A percentile compares a stretch with the other conserved stretches of the same genome.
Evolutionary conservation across 1,140 invertebrate genomes (phyloP).

Genomic region (Pogonus chalceus): DNA sequence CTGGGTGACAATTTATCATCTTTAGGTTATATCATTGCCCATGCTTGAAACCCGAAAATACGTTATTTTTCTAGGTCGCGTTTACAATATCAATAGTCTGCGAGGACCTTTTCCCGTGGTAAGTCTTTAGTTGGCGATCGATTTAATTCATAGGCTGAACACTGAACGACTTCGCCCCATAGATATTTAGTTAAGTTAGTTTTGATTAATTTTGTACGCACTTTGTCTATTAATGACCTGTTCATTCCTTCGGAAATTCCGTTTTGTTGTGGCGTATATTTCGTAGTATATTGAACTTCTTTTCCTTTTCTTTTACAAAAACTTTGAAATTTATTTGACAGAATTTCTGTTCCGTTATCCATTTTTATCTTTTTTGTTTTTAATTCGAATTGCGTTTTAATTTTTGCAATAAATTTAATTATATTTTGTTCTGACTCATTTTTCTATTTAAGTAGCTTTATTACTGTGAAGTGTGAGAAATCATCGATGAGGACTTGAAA

Average conservation of each 20-base stretch:
- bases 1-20: too few species aligned
- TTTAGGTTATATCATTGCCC: too few species aligned
- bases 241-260: constrained; percentile 4
- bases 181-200: background rate
- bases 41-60: too few species aligned
- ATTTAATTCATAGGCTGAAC: constrained; percentile 7
- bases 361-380: background rate
- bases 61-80: too few species aligned
- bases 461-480: constrained; percentile 4
- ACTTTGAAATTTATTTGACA: background rate
- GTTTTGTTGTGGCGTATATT: constrained; percentile 5
- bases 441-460: constrained; percentile 4
- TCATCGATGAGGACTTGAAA: constrained; percentile 10
- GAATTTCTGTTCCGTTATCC: constrained; percentile 5
- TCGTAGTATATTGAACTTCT: background rate
- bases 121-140: background rate
- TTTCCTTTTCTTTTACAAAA: background rate
- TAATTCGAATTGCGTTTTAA: background rate
- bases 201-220: background rate
- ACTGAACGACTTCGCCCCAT: background rate
- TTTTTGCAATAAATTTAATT: constrained; percentile 5
- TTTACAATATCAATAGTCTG: too few species aligned
- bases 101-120: too few species aligned
- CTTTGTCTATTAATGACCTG: constrained; percentile 1
- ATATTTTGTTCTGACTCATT: constrained; percentile 2